Conservation (phyloP, 2,797 vertebrate genomes). For the Tarsius wallacei region DNA sequence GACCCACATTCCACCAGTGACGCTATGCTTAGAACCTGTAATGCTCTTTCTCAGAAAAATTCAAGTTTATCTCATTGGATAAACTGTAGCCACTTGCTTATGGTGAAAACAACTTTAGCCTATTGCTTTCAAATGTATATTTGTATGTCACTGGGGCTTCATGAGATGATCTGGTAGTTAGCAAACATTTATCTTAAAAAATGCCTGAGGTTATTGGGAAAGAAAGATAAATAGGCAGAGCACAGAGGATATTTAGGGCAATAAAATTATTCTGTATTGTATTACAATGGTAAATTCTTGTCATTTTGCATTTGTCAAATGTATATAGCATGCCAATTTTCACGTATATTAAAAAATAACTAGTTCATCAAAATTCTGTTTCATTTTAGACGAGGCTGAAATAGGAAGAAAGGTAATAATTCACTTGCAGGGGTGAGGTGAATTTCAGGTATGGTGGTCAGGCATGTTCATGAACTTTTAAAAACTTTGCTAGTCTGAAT, state of each 20-base stretch:
- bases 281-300: not conserved
- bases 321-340: not conserved
- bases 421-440: not conserved
- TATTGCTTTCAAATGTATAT: not conserved
- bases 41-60: constrained; percentile 15
- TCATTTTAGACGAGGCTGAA: constrained; percentile 21
- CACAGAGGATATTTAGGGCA: not conserved
- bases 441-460: not conserved
- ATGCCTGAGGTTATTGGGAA: not conserved
- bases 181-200: constrained; percentile 3
- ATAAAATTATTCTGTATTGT: not conserved
- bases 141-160: not conserved
- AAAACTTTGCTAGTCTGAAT: not conserved
- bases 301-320: too few species aligned
- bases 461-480: not conserved
- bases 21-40: not conserved
- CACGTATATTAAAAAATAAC: not conserved
- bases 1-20: not conserved
- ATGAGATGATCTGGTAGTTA: not conserved
- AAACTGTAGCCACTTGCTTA: not conserved
- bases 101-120: not conserved
- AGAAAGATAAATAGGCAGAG: not conserved
- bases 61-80: not conserved
- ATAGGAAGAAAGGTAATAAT: not conserved
- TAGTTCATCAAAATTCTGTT: not conserved